Evolutionary conservation across 2,113 vertebrate genomes (phyloP).

Genomic region (Istiophorus platypterus): DNA sequence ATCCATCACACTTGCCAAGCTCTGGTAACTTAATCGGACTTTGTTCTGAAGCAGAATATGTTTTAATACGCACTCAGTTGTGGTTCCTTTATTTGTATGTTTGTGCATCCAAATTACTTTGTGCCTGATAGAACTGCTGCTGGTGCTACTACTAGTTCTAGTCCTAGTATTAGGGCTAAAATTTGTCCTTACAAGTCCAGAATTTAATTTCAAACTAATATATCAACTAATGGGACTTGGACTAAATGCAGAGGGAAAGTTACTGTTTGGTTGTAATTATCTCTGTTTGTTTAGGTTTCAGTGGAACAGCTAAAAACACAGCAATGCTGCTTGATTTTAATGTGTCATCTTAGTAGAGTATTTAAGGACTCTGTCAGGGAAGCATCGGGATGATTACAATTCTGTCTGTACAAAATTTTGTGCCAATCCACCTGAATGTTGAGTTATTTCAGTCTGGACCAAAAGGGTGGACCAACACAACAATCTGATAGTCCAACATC

Average conservation of each 20-base stretch:
- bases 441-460: no score
- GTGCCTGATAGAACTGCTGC: not conserved
- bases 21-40: constrained; percentile 61
- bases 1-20: constrained; percentile 59
- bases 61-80: constrained; percentile 27
- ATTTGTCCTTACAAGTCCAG: not conserved
- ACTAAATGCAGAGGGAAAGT: not conserved
- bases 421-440: not conserved
- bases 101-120: constrained; percentile 8
- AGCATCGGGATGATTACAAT: not conserved
- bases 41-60: constrained; percentile 40
- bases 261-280: not conserved
- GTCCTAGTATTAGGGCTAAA: no score
- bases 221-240: no score
- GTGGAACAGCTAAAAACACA: not conserved
- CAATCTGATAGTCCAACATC: no score
- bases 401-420: not conserved
- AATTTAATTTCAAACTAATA: not conserved
- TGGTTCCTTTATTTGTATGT: constrained; percentile 3
- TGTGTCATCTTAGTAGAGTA: not conserved
- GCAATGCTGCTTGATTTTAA: not conserved
- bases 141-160: not conserved
- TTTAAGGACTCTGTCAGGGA: not conserved
- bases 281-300: not conserved
- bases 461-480: no score